Percentiles rank a stretch among this genome's conserved stretches.
Conservation (phyloP, 1,140 invertebrate species). For the Phthorimaea operculella region DNA sequence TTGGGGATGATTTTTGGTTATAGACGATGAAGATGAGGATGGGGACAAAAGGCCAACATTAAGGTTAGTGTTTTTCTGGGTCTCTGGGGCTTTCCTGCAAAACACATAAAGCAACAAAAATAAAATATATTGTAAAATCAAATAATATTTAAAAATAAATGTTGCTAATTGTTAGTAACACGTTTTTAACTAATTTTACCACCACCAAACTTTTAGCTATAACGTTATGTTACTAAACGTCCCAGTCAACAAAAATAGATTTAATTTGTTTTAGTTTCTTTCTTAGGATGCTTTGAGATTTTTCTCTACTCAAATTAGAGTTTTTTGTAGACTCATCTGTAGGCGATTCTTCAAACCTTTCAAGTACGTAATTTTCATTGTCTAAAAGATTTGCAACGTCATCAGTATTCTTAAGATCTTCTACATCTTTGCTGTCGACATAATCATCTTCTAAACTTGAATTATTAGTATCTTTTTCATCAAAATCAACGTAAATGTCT, state of each 20-base stretch:
- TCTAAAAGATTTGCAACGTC: not conserved
- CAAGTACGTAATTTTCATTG: not conserved
- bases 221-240: conserved; percentile 13
- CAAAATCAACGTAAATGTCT: conserved; percentile 22
- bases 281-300: conserved; percentile 15
- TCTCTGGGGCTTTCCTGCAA: conserved; percentile 62
- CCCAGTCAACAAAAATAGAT: conserved; percentile 28
- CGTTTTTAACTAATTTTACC: conserved; percentile 23
- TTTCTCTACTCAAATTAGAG: not conserved
- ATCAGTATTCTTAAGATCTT: not conserved
- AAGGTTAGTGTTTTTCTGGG: conserved; percentile 57
- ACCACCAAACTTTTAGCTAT: conserved; percentile 26
- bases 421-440: not conserved
- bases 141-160: conserved; percentile 13
- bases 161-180: conserved; percentile 19
- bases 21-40: conserved; percentile 55
- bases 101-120: conserved; percentile 61
- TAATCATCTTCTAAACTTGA: not conserved
- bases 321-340: not conserved
- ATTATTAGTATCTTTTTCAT: not conserved
- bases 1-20: conserved; percentile 54
- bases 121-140: conserved; percentile 33
- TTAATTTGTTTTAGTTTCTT: conserved; percentile 32
- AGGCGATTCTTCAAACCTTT: conserved; percentile 5
- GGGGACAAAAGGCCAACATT: conserved; percentile 51